These are phyloP conservation scores for Taxidea taxus DNA, from an alignment of 2,113 vertebrate species.

Conservation along the genomic window DNA sequence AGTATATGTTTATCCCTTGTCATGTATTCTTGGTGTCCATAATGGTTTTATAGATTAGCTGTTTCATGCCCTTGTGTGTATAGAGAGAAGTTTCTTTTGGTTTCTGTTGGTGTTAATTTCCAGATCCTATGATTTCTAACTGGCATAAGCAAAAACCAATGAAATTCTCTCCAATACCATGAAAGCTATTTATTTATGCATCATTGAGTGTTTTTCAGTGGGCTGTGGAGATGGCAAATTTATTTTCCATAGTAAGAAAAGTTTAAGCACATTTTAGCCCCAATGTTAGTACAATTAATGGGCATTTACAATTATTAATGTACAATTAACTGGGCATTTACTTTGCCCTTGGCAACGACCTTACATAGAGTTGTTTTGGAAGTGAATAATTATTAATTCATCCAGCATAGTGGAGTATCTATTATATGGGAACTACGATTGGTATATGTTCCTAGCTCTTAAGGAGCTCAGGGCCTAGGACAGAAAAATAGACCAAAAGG, in stretches of 20 bases:
- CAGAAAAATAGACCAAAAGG: not conserved
- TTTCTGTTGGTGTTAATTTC: conserved; percentile 35
- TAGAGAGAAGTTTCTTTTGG: not conserved
- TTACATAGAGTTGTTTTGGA: not conserved
- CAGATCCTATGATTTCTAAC: not conserved
- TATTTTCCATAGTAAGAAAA: conserved; percentile 1
- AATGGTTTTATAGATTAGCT: not conserved
- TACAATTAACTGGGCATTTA: not conserved
- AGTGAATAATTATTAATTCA: not conserved
- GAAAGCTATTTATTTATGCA: not conserved
- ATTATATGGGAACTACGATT: not conserved
- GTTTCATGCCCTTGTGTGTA: not conserved
- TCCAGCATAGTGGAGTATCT: not conserved
- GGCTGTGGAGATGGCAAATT: not conserved
- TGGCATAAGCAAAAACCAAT: not conserved
- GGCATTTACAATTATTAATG: not conserved
- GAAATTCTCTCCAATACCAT: not conserved
- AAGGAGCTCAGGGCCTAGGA: not conserved
- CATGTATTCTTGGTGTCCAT: conserved; percentile 43
- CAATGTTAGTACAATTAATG: not conserved
- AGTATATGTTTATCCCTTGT: conserved; percentile 60
- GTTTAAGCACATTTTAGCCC: not conserved
- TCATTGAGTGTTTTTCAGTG: not conserved
- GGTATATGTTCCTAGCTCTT: not conserved
- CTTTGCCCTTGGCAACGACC: not conserved